phyloP scores from a whole-genome alignment of 2,888 invertebrate species.

The Dynastes grantii region DNA sequence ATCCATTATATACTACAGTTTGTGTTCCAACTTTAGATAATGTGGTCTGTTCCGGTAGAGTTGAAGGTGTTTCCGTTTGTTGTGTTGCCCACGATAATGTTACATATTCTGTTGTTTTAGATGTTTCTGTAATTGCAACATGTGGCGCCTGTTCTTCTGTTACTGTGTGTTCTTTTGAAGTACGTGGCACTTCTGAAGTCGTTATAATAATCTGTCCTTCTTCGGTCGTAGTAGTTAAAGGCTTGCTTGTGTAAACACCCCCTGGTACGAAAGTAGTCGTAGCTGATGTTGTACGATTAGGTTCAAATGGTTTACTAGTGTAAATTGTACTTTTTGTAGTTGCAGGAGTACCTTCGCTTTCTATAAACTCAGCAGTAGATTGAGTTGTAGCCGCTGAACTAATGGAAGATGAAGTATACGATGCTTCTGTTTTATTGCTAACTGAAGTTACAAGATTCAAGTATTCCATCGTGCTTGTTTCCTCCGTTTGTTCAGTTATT shows the following conservation, averaged over 20 bases:
- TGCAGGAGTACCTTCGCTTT: constrained; percentile 15
- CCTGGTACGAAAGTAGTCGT: constrained; percentile 47
- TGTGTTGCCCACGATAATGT: not conserved
- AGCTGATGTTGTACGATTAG: constrained; percentile 41
- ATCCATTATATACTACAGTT: not conserved
- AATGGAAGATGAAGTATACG: constrained; percentile 9
- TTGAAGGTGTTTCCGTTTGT: not conserved
- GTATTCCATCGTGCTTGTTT: constrained; percentile 45
- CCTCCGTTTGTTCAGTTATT: constrained; percentile 44
- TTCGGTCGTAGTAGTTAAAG: constrained; percentile 25
- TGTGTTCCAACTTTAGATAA: not conserved
- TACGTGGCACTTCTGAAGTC: constrained; percentile 58
- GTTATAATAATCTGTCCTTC: not conserved
- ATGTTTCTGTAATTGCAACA: not conserved
- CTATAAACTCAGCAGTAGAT: not conserved
- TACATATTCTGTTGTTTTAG: not conserved
- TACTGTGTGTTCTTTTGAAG: constrained; percentile 33
- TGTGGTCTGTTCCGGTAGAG: not conserved
- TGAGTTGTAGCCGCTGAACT: not conserved
- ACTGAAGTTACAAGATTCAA: constrained; percentile 35
- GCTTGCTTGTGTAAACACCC: constrained; percentile 47
- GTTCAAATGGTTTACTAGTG: constrained; percentile 45
- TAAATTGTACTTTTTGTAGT: constrained; percentile 13
- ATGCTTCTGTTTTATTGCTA: constrained; percentile 1
- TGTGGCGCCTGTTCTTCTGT: constrained; percentile 27